These are phyloP conservation scores for Tyria jacobaeae DNA, from an alignment of 2,888 invertebrate species.

Conservation along the genomic window DNA sequence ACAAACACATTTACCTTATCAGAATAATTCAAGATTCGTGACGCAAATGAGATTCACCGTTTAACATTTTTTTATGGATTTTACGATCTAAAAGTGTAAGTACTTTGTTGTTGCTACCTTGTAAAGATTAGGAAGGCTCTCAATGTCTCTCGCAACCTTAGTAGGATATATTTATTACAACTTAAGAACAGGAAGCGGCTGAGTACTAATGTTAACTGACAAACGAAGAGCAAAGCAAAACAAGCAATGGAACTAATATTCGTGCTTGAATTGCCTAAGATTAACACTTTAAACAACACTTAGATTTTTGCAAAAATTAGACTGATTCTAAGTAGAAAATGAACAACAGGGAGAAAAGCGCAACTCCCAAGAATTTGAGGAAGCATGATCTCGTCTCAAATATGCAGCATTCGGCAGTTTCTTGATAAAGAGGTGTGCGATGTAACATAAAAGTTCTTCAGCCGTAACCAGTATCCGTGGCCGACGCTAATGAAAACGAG, in stretches of 20 bases:
- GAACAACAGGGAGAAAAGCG: slow-evolving; percentile 5
- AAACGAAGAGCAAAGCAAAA: too few species aligned
- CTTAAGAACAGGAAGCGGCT: too few species aligned
- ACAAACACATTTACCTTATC: background rate
- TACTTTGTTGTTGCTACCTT: background rate
- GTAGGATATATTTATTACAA: too few species aligned
- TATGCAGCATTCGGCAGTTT: slow-evolving; percentile 37
- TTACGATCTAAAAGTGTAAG: background rate
- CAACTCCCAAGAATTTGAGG: background rate
- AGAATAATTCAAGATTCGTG: background rate
- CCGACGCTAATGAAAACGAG: slow-evolving; percentile 79
- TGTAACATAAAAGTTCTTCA: slow-evolving; percentile 70
- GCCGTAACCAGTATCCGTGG: slow-evolving; percentile 63
- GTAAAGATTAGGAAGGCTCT: background rate
- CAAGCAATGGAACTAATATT: background rate
- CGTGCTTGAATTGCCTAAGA: background rate
- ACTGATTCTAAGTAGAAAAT: background rate
- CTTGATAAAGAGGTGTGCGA: slow-evolving; percentile 47
- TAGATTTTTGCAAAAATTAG: background rate
- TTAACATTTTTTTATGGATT: background rate
- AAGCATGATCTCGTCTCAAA: slow-evolving; percentile 27
- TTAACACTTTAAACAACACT: background rate
- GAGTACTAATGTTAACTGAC: too few species aligned
- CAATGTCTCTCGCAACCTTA: background rate
- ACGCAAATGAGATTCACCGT: background rate